Evolutionary conservation across 2,888 invertebrate genomes (phyloP), one percentile per base, ranked within the genome.

Genomic region (Melipona beecheii): DNA sequence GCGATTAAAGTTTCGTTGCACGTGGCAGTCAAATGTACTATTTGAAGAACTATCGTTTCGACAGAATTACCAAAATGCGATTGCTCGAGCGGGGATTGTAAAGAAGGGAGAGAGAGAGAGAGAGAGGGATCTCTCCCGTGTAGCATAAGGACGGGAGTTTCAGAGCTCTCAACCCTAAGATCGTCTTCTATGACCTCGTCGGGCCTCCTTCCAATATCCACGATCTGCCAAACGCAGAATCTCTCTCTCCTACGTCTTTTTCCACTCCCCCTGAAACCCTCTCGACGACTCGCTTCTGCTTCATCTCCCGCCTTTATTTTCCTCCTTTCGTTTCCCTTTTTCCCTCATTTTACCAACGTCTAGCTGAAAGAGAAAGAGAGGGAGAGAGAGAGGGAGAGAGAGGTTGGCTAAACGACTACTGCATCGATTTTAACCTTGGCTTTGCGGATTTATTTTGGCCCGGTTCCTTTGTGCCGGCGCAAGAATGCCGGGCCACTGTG

Each of bases 211-310:
- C 90, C 91, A 91, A 93, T 93, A 93, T 93, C 92, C 92, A 90
- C 90, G 87, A 91, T 87, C 92, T 93, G 93, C 92, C 93, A 93
- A 92, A 92, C 90, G 91, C 93, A 93, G 89, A 79, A 74, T 81
- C 87, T 86, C 76, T 43, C 78, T 36, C 78, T 78, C 79, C 79
- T 77, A 68, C 69, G 50, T 64, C 43, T 36, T 60, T 68, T 72
- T 58, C 76, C 27, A 27, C 56, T 27, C 74, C 80, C 9, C 1
- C 1, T 65, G n/a, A 73, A 77, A 82, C 76, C 81, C 71, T 83
- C 52, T 83, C 52, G 60, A 65, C 81, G 81, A 81, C 71, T 49
- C 83, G 68, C 75, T 79, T 69, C 69, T 65, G 66, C 81, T 65
- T 80, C 78, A 27, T 78, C 77, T 77, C 78, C 75, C 72, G 36